phyloP scores from a whole-genome alignment of 2,113 vertebrate genomes.

The Calonectris borealis region DNA sequence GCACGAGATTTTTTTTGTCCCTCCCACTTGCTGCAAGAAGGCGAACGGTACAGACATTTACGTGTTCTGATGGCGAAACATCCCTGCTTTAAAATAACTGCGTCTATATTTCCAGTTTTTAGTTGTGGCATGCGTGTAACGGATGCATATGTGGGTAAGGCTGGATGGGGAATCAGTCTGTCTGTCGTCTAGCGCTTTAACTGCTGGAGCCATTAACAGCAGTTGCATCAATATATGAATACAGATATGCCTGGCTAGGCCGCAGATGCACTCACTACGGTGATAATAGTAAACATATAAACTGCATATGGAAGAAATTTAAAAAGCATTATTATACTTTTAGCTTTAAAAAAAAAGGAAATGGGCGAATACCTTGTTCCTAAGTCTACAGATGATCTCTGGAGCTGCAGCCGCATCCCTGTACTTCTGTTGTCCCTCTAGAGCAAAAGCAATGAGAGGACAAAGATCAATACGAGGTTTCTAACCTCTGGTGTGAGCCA shows the following conservation, averaged over 20 bases:
- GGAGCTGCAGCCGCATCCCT: neutral
- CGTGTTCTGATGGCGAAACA: neutral
- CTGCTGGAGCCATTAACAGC: conserved; percentile 22
- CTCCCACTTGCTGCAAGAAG: neutral
- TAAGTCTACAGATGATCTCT: neutral
- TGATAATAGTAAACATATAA: neutral
- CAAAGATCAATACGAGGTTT: neutral
- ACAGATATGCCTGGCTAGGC: conserved; percentile 19
- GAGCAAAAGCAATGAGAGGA: neutral
- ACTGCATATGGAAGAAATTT: neutral
- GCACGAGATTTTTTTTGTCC: neutral
- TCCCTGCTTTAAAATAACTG: neutral
- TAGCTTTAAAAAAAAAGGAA: neutral
- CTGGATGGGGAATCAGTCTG: neutral
- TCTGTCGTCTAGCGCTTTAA: neutral
- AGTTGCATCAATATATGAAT: conserved; percentile 15
- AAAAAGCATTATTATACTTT: neutral
- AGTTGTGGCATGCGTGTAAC: neutral
- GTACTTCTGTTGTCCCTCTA: neutral
- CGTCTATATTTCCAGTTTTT: neutral
- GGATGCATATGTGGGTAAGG: neutral
- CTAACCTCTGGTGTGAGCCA: neutral
- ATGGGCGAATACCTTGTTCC: neutral
- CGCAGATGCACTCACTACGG: neutral
- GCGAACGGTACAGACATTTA: neutral